Evolutionary conservation across 2,888 invertebrate genomes (phyloP), one percentile per base, ranked within the genome.

Genomic region (Apomyelois bistriatella): DNA sequence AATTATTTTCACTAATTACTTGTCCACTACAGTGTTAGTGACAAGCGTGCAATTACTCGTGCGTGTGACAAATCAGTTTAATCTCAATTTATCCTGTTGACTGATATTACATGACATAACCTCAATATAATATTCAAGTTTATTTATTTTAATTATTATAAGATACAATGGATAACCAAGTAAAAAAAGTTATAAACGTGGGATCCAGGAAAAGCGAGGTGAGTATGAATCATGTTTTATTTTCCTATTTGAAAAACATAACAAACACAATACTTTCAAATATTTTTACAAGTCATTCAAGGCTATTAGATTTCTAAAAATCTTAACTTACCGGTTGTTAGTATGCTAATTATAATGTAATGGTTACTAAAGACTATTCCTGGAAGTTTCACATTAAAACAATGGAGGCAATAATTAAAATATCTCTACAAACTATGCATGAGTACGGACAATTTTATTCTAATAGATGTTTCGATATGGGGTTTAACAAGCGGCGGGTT

Each of bases 201-300:
- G 96, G 96, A 54, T 96, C 96, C 46, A 92, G 96, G 65, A 96
- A 96, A 88, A 96, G 96, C 76, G 94, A 96, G 92, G 96, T 95
- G 85, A 86, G 89, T 84, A 35, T 8, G 5, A 4, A 28, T 40
- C n/a, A 41, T 37, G 12, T 7, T n/a, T 10, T 7, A 54, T 48
- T 17, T 37, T 30, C 22, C 2, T 22, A 22, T 5, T 22, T 22
- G 22, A 22, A 22, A 41, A 30, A 13, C 8, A 16, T 38, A 8
- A 15, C 10, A 16, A 10, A 37, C 2, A 8, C 3, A 35, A 9
- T 5, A 35, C 6, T 3, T 38, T 8, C 16, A n/a, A 22, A 48
- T 22, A 36, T 38, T 40, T 15, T 37, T 37, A 37, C 37, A 37
- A 48, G 47, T 48, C 47, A 48, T 48, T 37, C 48, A 48, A 48